A percentile compares a stretch with the other conserved stretches of the same genome.
phyloP scores from a whole-genome alignment of 2,888 invertebrate genomes.

The Laothoe populi region DNA sequence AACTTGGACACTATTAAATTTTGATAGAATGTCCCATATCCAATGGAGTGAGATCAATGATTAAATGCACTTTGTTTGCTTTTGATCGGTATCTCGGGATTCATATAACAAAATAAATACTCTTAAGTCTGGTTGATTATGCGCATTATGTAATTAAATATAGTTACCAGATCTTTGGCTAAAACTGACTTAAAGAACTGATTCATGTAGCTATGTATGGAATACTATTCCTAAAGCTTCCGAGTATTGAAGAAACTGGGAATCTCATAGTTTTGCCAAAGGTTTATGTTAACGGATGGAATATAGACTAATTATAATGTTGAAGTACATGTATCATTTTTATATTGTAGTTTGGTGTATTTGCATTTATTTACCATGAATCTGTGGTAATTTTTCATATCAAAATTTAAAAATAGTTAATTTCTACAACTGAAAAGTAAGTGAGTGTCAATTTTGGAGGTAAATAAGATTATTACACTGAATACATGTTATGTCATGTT shows the following conservation, averaged over 20 bases:
- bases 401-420: too few relatives aligned
- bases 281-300: too few relatives aligned
- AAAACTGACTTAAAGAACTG: not conserved
- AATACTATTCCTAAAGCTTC: not conserved
- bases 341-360: not conserved
- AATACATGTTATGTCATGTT: too few relatives aligned
- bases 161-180: not conserved
- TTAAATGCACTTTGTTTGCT: not conserved
- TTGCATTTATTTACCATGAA: not conserved
- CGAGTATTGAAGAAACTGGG: not conserved
- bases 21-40: not conserved
- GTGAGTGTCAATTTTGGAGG: too few relatives aligned
- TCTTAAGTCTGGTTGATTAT: conserved; percentile 2
- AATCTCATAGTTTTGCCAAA: not conserved
- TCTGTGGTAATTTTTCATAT: too few relatives aligned
- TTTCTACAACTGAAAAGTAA: too few relatives aligned
- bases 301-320: not conserved
- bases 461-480: too few relatives aligned
- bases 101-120: conserved; percentile 9
- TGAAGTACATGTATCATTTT: not conserved
- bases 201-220: not conserved
- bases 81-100: conserved; percentile 7
- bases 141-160: not conserved
- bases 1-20: not conserved
- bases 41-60: not conserved